Evolutionary conservation across 2,888 invertebrate genomes (phyloP).

Genomic region (Buathra laborator): DNA sequence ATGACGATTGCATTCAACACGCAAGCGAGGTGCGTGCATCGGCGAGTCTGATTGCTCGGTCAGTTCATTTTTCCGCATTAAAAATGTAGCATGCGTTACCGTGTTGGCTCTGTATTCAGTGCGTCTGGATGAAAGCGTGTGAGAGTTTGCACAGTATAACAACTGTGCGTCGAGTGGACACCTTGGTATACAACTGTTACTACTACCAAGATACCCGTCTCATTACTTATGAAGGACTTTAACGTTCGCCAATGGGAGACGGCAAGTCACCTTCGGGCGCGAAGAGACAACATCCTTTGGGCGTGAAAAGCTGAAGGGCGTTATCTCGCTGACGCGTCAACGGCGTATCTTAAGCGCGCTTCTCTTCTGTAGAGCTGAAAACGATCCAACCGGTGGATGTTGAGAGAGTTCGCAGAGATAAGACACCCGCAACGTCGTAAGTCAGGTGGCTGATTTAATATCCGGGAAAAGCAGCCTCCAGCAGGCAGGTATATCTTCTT

Average conservation of each 20-base stretch:
- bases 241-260: slow-evolving; percentile 43
- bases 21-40: slow-evolving; percentile 67
- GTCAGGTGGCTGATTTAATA: slow-evolving; percentile 68
- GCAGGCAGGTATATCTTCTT: slow-evolving; percentile 46
- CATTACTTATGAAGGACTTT: slow-evolving; percentile 30
- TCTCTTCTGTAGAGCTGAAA: slow-evolving; percentile 16
- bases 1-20: slow-evolving; percentile 74
- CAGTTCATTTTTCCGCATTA: slow-evolving; percentile 52
- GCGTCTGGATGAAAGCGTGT: slow-evolving; percentile 63
- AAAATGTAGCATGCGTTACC: slow-evolving; percentile 60
- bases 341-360: slow-evolving; percentile 55
- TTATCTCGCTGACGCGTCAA: slow-evolving; percentile 64
- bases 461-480: slow-evolving; percentile 55
- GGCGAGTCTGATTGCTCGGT: slow-evolving; percentile 71
- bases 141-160: slow-evolving; percentile 31
- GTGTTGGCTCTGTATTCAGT: slow-evolving; percentile 45
- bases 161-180: slow-evolving; percentile 9
- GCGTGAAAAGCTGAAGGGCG: slow-evolving; percentile 52
- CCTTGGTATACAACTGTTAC: not conserved
- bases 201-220: not conserved
- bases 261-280: slow-evolving; percentile 28
- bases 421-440: slow-evolving; percentile 64
- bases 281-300: slow-evolving; percentile 62
- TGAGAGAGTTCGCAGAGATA: slow-evolving; percentile 43
- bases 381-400: slow-evolving; percentile 25